Conservation (phyloP, 1,140 invertebrate species). For the Antheraea pernyi region DNA sequence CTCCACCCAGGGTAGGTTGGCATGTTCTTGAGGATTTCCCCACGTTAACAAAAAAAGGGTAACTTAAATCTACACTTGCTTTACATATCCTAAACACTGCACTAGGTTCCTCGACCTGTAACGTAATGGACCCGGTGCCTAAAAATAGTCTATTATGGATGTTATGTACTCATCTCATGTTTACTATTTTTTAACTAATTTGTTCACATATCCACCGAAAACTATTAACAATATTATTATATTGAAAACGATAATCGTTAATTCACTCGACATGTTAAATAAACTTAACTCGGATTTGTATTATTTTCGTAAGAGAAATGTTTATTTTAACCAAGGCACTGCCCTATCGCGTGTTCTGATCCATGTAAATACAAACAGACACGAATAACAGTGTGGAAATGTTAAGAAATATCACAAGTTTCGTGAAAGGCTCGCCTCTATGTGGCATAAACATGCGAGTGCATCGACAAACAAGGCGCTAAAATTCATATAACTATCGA, state of each 20-base stretch:
- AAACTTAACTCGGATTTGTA: background rate
- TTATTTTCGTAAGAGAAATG: background rate
- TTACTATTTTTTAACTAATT: no score
- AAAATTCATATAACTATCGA: constrained; percentile 22
- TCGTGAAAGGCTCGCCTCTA: background rate
- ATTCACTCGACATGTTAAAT: background rate
- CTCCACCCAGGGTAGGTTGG: no score
- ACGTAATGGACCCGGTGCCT: no score
- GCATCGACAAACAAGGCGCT: constrained; percentile 16
- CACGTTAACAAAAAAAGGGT: no score
- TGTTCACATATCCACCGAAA: no score
- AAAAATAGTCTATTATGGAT: no score
- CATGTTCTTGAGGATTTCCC: no score
- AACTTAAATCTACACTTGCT: no score
- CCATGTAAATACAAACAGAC: background rate
- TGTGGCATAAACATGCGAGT: background rate
- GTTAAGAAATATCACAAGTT: constrained; percentile 3
- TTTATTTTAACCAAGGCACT: background rate
- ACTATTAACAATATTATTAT: background rate
- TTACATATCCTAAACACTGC: no score
- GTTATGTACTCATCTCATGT: no score
- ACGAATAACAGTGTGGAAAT: background rate
- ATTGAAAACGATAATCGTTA: background rate
- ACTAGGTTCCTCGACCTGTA: no score
- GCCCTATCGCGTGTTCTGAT: background rate